Evolutionary conservation across 2,797 vertebrate species (phyloP).

Genomic region (Chromobotia macracanthus): DNA sequence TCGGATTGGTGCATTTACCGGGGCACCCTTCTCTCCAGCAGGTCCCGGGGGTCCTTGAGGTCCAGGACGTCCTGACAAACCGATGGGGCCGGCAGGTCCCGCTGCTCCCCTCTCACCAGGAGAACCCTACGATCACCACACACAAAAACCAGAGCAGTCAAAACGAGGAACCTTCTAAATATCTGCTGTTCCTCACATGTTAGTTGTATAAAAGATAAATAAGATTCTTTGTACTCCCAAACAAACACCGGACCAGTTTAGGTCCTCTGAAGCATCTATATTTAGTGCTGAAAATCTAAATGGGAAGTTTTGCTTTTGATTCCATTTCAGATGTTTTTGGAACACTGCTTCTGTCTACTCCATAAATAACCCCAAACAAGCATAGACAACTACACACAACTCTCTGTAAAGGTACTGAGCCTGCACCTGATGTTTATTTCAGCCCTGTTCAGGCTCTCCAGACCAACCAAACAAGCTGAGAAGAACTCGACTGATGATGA

Average conservation of each 20-base stretch:
- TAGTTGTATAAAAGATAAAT: background rate
- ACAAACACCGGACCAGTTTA: background rate
- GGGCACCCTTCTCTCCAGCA: constrained; percentile 94
- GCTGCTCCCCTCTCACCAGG: constrained; percentile 92
- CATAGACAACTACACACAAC: background rate
- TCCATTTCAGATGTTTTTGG: background rate
- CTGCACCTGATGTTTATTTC: background rate
- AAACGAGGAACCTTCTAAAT: too few relatives aligned
- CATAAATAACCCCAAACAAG: background rate
- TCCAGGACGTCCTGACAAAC: constrained; percentile 90
- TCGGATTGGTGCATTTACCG: constrained; percentile 72
- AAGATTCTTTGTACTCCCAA: background rate
- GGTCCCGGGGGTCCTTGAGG: constrained; percentile 95
- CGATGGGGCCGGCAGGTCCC: constrained; percentile 90
- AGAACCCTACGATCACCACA: constrained; percentile 81
- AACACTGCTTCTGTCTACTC: background rate
- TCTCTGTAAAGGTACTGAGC: background rate
- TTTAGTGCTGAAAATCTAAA: background rate
- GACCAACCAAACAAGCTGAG: too few relatives aligned
- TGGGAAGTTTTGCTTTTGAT: background rate
- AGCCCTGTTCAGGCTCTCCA: background rate
- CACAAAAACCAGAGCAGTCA: background rate
- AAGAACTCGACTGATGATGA: background rate
- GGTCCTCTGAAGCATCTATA: background rate
- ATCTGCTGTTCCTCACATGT: too few relatives aligned